These are phyloP conservation scores for Brachionus plicatilis DNA, from an alignment of 1,140 invertebrate species.

Conservation along the genomic window DNA sequence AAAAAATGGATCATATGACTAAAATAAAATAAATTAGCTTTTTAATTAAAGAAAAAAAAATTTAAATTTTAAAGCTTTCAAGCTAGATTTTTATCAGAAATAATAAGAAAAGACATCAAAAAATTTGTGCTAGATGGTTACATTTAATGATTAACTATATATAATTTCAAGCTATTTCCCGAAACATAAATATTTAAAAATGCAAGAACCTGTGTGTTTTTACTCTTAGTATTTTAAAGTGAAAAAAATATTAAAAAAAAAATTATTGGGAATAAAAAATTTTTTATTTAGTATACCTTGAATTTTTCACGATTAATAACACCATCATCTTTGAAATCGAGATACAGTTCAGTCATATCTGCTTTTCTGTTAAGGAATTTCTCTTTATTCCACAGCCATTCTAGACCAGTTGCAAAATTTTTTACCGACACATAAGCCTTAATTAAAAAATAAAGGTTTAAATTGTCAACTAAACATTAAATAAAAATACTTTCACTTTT, in stretches of 20 bases:
- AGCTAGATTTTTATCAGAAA: neutral
- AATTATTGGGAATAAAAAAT: neutral
- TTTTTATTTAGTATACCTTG: neutral
- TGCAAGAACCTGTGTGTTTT: neutral
- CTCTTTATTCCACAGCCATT: conserved; percentile 61
- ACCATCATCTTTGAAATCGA: conserved; percentile 53
- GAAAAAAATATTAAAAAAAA: neutral
- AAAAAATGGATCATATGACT: conserved; percentile 60
- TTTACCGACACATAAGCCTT: conserved; percentile 5
- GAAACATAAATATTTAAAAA: neutral
- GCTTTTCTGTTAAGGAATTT: conserved; percentile 62
- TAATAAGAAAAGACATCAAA: neutral
- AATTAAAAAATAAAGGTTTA: neutral
- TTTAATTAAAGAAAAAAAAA: neutral
- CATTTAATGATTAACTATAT: neutral
- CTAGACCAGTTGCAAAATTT: conserved; percentile 59
- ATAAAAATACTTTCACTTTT: neutral
- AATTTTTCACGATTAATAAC: conserved; percentile 22
- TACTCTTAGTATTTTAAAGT: neutral
- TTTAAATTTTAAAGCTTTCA: neutral
- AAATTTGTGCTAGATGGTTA: too few species aligned
- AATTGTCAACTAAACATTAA: too few species aligned
- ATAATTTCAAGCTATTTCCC: neutral
- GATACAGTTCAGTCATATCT: conserved; percentile 64
- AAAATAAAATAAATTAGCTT: neutral